A percentile compares a stretch with the other conserved stretches of the same genome.
Evolutionary conservation across 2,797 vertebrate genomes (phyloP).

Genomic region (Falco cherrug): DNA sequence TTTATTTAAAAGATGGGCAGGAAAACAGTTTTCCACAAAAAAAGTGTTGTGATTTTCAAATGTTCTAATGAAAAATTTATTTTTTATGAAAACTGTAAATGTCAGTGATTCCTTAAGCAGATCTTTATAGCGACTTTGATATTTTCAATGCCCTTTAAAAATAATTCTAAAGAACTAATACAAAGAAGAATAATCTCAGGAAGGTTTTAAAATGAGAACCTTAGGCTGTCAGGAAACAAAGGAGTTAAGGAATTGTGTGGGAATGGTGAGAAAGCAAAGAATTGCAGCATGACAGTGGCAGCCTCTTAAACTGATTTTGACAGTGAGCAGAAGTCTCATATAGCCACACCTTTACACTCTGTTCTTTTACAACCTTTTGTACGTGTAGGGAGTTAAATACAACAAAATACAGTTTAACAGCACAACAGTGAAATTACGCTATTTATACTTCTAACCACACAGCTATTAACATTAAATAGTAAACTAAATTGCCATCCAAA

Average conservation of each 20-base stretch:
- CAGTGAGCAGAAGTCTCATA: not conserved
- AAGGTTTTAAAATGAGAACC: not conserved
- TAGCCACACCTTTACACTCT: not conserved
- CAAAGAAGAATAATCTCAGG: not conserved
- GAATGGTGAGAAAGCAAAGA: not conserved
- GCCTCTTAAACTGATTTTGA: not conserved
- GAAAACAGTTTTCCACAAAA: not conserved
- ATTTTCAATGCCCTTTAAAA: not conserved
- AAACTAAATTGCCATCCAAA: not conserved
- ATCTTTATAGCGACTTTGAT: not conserved
- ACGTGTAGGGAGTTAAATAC: not conserved
- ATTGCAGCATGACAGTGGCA: not conserved
- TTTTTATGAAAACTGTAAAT: not conserved
- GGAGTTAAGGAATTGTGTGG: not conserved
- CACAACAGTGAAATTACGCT: not conserved
- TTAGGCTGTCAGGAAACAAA: not conserved
- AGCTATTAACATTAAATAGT: not conserved
- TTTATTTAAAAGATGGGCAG: not conserved
- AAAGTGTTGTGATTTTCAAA: not conserved
- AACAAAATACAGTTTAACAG: not conserved
- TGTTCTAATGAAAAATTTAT: accelerated
- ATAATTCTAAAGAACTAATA: not conserved
- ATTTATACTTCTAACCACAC: not conserved
- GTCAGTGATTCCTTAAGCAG: not conserved
- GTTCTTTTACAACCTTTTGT: not conserved